Evolutionary conservation across 1,140 invertebrate species (phyloP), one percentile per base, ranked within the genome.

Genomic region (Hyles euphorbiae): DNA sequence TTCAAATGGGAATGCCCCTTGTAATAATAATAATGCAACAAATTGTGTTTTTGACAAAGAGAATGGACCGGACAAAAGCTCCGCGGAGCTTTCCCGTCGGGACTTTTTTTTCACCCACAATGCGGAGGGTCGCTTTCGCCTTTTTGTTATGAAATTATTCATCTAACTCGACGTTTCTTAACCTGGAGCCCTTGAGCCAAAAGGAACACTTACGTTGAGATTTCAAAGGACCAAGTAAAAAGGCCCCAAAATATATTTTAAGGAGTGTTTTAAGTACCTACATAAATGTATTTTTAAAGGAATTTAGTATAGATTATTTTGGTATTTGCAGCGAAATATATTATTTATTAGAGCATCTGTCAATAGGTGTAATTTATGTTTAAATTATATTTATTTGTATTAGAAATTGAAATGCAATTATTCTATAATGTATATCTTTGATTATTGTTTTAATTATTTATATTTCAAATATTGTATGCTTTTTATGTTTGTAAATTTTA

Each of bases 11-110:
- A 7, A 10, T 34, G n/a, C 36, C 34, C 2, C 32, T 34, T 34
- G 50, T 52, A 52, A 3, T 34, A 52, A 52, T 52, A 52, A 34
- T 52, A 63, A 63, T 63, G 61, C 60, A 56, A 33, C 44, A 48
- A 47, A 56, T 56, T 56, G 36, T 34, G 33, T 56, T 55, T n/a
- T 10, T 34, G n/a, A 60, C 54, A 61, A 61, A 61, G 44, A 40
- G 49, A 51, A 43, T 40, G 50, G 53, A 52, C 32, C 10, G 10
- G 22, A 54, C 61, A 62, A 62, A 62, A 36, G 61, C 55, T 46
- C 53, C 61, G 51, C 53, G 61, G 61, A 47, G 56, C 12, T 54
- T 56, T 61, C 45, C 61, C 61, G 51, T 9, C 12, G 45, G 46
- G 45, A 54, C 3, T 43, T 22, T 12, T 34, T 32, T 44, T 43